phyloP scores from a whole-genome alignment of 2,113 vertebrate species.

The Apeltes quadracus region DNA sequence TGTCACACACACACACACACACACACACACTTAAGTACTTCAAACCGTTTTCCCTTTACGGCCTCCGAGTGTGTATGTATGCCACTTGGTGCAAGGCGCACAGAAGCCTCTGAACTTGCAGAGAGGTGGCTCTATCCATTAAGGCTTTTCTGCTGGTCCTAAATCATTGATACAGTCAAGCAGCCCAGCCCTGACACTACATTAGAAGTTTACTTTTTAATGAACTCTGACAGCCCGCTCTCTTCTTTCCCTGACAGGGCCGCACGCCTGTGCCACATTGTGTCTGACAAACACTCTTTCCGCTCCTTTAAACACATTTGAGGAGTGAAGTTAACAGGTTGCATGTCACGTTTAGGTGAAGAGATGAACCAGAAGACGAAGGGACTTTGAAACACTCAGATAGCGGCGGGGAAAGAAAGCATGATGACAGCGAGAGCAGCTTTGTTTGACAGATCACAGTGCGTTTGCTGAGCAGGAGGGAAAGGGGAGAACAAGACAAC shows the following conservation, averaged over 20 bases:
- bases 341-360: constrained; percentile 27
- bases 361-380: constrained; percentile 29
- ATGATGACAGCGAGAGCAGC: constrained; percentile 27
- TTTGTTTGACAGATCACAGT: constrained; percentile 36
- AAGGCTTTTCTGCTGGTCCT: constrained; percentile 58
- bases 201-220: constrained; percentile 76
- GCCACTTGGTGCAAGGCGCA: constrained; percentile 44
- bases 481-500: constrained; percentile 12
- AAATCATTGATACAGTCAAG: constrained; percentile 75
- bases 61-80: constrained; percentile 41
- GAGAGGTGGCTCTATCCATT: constrained; percentile 66
- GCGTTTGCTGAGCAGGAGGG: constrained; percentile 36
- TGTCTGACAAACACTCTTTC: constrained; percentile 34
- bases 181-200: constrained; percentile 42
- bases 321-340: constrained; percentile 25
- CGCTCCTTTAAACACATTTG: constrained; percentile 22
- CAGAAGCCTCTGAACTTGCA: constrained; percentile 43
- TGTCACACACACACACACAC: constrained; percentile 40
- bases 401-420: constrained; percentile 22
- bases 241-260: constrained; percentile 18
- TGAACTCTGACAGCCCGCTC: constrained; percentile 48
- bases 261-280: constrained; percentile 4
- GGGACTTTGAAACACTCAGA: constrained; percentile 19
- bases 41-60: constrained; percentile 38
- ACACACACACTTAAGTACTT: constrained; percentile 56